Evolutionary conservation across 2,888 invertebrate genomes (phyloP).

Genomic region (Drosophila longiperda): DNA sequence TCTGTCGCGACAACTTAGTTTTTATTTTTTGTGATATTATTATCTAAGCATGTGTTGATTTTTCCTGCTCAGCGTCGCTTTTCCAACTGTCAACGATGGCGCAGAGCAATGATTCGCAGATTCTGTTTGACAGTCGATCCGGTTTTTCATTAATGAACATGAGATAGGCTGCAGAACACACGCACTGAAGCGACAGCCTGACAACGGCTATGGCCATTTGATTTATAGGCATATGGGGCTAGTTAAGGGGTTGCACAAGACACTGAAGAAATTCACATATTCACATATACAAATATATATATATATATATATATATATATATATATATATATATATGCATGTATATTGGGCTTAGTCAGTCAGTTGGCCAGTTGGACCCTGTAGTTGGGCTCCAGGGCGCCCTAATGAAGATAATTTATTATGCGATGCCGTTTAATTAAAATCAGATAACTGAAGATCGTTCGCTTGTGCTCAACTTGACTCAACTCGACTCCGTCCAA

Average conservation of each 20-base stretch:
- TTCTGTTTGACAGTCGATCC: conserved; percentile 76
- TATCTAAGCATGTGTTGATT: conserved; percentile 81
- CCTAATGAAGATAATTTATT: conserved; percentile 85
- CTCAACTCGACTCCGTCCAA: conserved; percentile 51
- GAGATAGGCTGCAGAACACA: conserved; percentile 57
- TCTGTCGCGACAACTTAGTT: not conserved
- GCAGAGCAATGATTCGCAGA: conserved; percentile 77
- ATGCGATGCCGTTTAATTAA: conserved; percentile 85
- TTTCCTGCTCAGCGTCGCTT: conserved; percentile 70
- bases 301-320: not conserved
- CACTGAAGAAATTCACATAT: conserved; percentile 1
- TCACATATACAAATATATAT: conserved; percentile 24
- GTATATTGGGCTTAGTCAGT: conserved; percentile 53
- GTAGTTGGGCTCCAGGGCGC: conserved; percentile 23
- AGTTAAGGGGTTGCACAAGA: conserved; percentile 31
- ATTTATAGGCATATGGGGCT: conserved; percentile 55
- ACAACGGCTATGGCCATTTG: too few relatives aligned
- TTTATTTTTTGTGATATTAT: conserved; percentile 42
- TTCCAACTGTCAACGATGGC: conserved; percentile 75
- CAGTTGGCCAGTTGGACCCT: conserved; percentile 37
- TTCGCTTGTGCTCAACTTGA: conserved; percentile 47
- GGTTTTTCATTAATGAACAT: conserved; percentile 81
- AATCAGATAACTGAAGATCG: conserved; percentile 82
- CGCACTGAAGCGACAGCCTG: conserved; percentile 56
- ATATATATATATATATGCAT: not conserved